Conservation (phyloP, 2,113 vertebrate species). For the Antechinus stuartii region DNA sequence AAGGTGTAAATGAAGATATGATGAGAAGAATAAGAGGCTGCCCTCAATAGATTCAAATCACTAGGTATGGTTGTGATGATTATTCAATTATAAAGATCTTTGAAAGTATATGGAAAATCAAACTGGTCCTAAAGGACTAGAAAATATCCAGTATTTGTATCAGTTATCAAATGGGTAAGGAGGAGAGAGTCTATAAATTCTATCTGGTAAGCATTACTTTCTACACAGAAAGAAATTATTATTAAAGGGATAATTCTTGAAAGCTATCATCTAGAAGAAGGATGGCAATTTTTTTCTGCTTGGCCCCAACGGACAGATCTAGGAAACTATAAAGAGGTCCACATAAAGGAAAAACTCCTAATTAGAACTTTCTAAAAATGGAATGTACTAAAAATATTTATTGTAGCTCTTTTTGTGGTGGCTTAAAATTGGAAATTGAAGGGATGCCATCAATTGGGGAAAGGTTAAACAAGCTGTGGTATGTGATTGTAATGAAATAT, state of each 20-base stretch:
- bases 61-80: background rate
- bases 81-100: background rate
- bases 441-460: too few relatives aligned
- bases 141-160: background rate
- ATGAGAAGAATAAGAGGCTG: background rate
- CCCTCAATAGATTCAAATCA: background rate
- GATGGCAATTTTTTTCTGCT: background rate
- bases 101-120: background rate
- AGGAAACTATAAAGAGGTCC: background rate
- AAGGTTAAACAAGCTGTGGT: too few relatives aligned
- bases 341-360: background rate
- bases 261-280: background rate
- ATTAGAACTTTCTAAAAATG: background rate
- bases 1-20: background rate
- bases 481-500: too few relatives aligned
- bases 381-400: background rate
- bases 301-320: background rate
- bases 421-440: too few relatives aligned
- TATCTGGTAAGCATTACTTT: too few relatives aligned
- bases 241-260: background rate
- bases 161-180: background rate
- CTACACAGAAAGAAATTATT: background rate
- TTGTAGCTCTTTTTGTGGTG: too few relatives aligned
- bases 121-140: background rate
- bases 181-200: background rate